Conservation (phyloP, 2,113 vertebrate species). For the Danionella cerebrum region DNA sequence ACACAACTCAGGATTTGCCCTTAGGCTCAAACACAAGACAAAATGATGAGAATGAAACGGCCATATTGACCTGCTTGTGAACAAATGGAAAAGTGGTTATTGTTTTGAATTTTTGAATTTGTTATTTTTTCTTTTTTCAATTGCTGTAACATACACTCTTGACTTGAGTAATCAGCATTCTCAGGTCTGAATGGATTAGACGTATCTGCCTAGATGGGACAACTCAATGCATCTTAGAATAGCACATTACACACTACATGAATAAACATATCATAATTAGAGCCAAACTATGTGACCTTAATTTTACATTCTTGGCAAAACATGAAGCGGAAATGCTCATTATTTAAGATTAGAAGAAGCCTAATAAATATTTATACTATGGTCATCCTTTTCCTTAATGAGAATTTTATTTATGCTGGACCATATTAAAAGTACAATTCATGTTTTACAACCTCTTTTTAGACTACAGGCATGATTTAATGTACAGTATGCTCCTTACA, state of each 20-base stretch:
- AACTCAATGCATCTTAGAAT: background rate
- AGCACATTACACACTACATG: slow-evolving; percentile 4
- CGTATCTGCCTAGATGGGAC: slow-evolving; percentile 22
- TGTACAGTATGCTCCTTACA: no score
- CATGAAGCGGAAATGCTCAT: slow-evolving; percentile 3
- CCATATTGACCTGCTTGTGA: background rate
- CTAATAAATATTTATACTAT: background rate
- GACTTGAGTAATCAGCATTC: slow-evolving; percentile 30
- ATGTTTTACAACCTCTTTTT: no score
- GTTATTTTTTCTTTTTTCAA: slow-evolving; percentile 25
- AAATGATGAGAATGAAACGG: slow-evolving; percentile 7
- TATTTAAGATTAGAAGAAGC: background rate
- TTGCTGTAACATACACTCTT: slow-evolving; percentile 15
- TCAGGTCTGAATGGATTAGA: slow-evolving; percentile 39
- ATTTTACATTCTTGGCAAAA: background rate
- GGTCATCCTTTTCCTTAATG: background rate
- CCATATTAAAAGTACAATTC: background rate
- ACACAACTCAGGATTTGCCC: slow-evolving; percentile 52
- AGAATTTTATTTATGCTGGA: background rate
- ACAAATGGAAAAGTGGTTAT: background rate
- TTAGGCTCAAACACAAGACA: slow-evolving; percentile 51
- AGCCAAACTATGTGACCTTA: slow-evolving; percentile 27
- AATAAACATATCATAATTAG: slow-evolving; percentile 30
- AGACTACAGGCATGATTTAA: no score
- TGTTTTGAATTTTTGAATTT: slow-evolving; percentile 30